Percentiles rank a stretch among this genome's conserved stretches.
Conservation (phyloP, 2,888 invertebrate species). For the Megalurothrips usitatus region DNA sequence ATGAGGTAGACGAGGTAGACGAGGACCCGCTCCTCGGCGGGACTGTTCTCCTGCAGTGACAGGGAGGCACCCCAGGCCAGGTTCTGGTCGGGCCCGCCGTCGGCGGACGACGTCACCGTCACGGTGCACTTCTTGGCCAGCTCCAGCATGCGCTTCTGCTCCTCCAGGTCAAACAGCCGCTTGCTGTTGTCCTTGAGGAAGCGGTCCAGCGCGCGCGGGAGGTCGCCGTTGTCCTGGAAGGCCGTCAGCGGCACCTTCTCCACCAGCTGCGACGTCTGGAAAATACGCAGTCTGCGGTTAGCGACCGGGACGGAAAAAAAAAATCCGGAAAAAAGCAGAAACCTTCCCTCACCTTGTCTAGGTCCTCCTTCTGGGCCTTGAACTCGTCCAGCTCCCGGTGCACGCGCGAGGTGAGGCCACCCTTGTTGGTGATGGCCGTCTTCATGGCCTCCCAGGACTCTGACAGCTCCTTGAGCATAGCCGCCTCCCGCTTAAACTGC, state of each 20-base stretch:
- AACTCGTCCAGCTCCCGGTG: conserved; percentile 2
- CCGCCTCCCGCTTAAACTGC: neutral
- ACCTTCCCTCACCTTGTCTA: conserved; percentile 4
- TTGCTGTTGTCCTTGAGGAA: neutral
- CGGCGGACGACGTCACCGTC: neutral
- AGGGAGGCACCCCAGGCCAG: neutral
- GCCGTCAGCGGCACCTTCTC: conserved; percentile 1
- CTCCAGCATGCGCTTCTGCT: conserved; percentile 8
- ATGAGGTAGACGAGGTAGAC: neutral
- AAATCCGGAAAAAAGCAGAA: neutral
- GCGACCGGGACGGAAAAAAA: neutral
- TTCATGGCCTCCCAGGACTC: neutral
- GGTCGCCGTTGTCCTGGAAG: conserved; percentile 2
- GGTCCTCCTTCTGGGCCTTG: neutral
- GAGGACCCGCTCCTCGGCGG: neutral
- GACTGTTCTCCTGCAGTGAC: neutral
- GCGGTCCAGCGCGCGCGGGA: conserved; percentile 10
- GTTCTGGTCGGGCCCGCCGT: neutral
- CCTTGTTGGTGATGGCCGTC: neutral
- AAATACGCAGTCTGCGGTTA: too few species aligned
- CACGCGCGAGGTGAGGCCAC: neutral
- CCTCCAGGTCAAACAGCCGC: neutral
- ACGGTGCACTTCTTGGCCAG: conserved; percentile 11
- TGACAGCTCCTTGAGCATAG: neutral
- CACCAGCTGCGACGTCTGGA: neutral